Conservation (phyloP, 1,140 invertebrate species). For the Antheraea mylitta region DNA sequence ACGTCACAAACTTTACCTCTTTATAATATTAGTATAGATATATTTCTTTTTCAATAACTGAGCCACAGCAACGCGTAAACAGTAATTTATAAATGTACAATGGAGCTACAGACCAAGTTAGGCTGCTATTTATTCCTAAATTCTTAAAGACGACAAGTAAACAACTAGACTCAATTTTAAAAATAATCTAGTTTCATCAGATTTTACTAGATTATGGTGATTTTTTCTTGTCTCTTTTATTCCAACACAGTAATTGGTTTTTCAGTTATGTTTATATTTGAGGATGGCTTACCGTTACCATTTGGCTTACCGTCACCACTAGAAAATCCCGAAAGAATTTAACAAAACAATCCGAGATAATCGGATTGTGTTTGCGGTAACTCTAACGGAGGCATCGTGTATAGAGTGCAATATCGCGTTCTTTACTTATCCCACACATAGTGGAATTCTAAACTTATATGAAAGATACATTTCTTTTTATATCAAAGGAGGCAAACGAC, state of each 20-base stretch:
- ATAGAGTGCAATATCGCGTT: background rate
- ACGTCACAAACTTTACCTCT: too few species aligned
- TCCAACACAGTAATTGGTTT: background rate
- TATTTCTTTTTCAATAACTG: too few species aligned
- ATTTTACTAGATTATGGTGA: background rate
- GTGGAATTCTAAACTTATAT: background rate
- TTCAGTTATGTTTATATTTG: background rate
- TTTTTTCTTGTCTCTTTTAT: background rate
- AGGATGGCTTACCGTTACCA: background rate
- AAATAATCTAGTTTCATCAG: too few species aligned
- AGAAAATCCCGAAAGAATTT: background rate
- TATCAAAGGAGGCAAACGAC: too few species aligned
- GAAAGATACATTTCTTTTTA: background rate
- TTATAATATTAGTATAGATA: too few species aligned
- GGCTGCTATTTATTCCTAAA: too few species aligned
- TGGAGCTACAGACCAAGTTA: too few species aligned
- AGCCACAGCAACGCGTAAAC: too few species aligned
- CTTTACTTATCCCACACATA: background rate
- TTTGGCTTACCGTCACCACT: background rate
- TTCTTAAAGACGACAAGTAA: too few species aligned
- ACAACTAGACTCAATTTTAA: too few species aligned
- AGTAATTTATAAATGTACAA: too few species aligned
- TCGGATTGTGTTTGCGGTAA: slow-evolving; percentile 37
- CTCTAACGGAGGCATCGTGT: background rate
- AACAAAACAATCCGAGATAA: slow-evolving; percentile 29